Conservation (phyloP, 2,113 vertebrate genomes). For the Hippopotamus amphibius region DNA sequence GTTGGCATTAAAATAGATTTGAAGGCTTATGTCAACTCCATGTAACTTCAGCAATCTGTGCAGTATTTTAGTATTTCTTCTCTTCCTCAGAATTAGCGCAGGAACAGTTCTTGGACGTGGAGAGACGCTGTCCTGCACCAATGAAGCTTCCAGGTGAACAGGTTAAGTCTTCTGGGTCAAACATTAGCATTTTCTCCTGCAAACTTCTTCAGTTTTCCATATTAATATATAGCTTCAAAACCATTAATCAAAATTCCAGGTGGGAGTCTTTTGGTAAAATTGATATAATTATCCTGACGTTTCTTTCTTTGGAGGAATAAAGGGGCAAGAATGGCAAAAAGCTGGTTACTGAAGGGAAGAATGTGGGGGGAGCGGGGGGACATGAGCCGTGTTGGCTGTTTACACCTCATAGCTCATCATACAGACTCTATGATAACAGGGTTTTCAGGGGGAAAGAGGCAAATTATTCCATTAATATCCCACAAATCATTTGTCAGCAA, state of each 20-base stretch:
- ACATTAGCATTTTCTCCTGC: neutral
- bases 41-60: neutral
- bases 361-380: neutral
- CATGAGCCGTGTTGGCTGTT: neutral
- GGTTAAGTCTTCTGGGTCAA: conserved; percentile 33
- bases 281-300: neutral
- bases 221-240: neutral
- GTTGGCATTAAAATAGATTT: neutral
- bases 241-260: neutral
- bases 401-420: neutral
- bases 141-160: neutral
- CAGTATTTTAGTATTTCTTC: neutral
- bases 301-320: conserved; percentile 30
- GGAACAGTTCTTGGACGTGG: neutral
- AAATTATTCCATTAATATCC: neutral
- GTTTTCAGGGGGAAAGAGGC: neutral
- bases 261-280: neutral
- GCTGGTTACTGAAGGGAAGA: neutral
- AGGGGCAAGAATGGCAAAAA: neutral
- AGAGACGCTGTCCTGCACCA: neutral
- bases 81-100: neutral
- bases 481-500: neutral
- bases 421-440: neutral
- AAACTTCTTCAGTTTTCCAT: neutral
- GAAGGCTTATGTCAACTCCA: neutral